Evolutionary conservation across 1,140 invertebrate genomes (phyloP).

Genomic region (Dolichoris vasculosae): DNA sequence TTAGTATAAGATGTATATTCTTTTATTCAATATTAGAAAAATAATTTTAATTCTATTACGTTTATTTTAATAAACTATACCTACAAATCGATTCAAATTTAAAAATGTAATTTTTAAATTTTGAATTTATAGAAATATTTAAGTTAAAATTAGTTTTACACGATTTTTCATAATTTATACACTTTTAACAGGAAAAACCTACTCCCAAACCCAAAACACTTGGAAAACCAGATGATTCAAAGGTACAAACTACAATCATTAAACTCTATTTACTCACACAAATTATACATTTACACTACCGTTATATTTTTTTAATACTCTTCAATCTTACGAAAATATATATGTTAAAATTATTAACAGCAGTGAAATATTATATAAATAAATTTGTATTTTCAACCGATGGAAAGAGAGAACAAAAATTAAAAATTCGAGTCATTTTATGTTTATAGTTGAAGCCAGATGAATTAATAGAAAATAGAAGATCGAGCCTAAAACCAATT

Average conservation of each 20-base stretch:
- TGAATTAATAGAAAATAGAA: slow-evolving; percentile 60
- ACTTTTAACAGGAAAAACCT: slow-evolving; percentile 57
- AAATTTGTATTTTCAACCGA: not conserved
- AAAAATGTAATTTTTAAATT: too few relatives aligned
- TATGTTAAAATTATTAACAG: not conserved
- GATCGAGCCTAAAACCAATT: slow-evolving; percentile 61
- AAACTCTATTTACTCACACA: not conserved
- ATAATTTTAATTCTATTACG: too few relatives aligned
- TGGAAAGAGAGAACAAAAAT: not conserved
- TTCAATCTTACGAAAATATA: not conserved
- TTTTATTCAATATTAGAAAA: too few relatives aligned
- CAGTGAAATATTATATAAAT: slow-evolving; percentile 13
- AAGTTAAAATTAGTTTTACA: not conserved
- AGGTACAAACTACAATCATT: slow-evolving; percentile 60
- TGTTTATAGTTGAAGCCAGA: slow-evolving; percentile 47
- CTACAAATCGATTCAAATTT: too few relatives aligned
- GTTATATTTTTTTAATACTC: not conserved
- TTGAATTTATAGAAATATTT: too few relatives aligned
- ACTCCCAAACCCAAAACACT: slow-evolving; percentile 55
- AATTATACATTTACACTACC: not conserved
- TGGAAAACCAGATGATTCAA: slow-evolving; percentile 63
- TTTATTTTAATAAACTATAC: too few relatives aligned
- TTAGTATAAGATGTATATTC: not conserved
- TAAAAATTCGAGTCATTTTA: slow-evolving; percentile 10
- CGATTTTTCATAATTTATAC: slow-evolving; percentile 21